These are phyloP conservation scores for Cyclina sinensis DNA, from an alignment of 1,140 invertebrate species.

Conservation along the genomic window DNA sequence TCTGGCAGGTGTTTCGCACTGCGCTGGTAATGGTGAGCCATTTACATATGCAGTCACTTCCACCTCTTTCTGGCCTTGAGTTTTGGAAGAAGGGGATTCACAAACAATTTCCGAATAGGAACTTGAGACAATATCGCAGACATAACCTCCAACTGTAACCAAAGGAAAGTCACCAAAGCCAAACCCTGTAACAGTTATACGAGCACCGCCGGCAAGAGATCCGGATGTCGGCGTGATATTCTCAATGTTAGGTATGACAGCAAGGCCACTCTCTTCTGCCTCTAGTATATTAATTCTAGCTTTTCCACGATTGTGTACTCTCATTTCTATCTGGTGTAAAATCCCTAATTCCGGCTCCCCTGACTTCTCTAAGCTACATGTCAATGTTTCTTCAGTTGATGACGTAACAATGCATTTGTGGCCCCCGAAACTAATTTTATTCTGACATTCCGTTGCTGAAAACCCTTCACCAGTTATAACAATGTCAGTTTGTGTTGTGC, in stretches of 20 bases:
- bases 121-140: constrained; percentile 62
- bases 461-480: constrained; percentile 74
- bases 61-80: neutral
- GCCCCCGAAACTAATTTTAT: constrained; percentile 71
- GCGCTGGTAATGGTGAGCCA: neutral
- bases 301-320: constrained; percentile 75
- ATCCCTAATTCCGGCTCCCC: constrained; percentile 64
- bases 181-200: constrained; percentile 71
- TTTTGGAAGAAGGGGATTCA: constrained; percentile 36
- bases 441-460: constrained; percentile 70
- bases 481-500: constrained; percentile 70
- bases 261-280: constrained; percentile 56
- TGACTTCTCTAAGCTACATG: constrained; percentile 50
- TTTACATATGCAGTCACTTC: constrained; percentile 4
- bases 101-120: constrained; percentile 70
- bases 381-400: neutral
- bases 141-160: constrained; percentile 49
- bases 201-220: constrained; percentile 71
- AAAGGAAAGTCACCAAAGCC: constrained; percentile 60
- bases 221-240: constrained; percentile 68
- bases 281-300: constrained; percentile 62
- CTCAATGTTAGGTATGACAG: constrained; percentile 69
- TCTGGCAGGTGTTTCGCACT: neutral
- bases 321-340: constrained; percentile 62
- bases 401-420: constrained; percentile 24